A percentile compares a stretch with the other conserved stretches of the same genome.
These are phyloP conservation scores for Pomacea canaliculata DNA, from an alignment of 2,888 invertebrate species.

Conservation along the genomic window DNA sequence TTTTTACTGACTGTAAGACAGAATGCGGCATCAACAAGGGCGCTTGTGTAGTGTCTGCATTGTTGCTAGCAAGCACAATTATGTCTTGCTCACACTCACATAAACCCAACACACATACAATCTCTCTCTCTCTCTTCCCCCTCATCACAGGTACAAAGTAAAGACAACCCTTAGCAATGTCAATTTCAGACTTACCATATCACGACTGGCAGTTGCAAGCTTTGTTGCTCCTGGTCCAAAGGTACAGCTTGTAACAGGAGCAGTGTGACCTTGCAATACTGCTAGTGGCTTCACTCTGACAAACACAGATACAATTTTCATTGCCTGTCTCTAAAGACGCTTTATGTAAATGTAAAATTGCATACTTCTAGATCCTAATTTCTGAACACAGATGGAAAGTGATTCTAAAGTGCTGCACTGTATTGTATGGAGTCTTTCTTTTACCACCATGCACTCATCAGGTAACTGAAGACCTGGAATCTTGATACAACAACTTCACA, in stretches of 20 bases:
- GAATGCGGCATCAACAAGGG: no score
- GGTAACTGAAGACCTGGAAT: neutral
- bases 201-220: constrained; percentile 65
- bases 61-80: no score
- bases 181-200: constrained; percentile 49
- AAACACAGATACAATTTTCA: neutral
- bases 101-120: no score
- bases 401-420: no score
- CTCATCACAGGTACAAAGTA: no score
- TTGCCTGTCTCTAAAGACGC: neutral
- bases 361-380: no score
- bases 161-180: no score
- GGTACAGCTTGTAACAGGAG: constrained; percentile 62
- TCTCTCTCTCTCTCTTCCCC: no score
- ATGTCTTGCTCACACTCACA: no score
- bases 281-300: constrained; percentile 25
- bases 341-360: neutral
- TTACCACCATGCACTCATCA: neutral
- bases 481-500: neutral
- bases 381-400: no score
- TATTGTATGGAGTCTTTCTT: no score
- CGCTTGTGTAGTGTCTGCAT: no score
- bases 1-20: constrained; percentile 48
- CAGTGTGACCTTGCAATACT: constrained; percentile 44
- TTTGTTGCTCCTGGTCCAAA: constrained; percentile 55